phyloP scores from a whole-genome alignment of 1,140 invertebrate species.

The Muscidifurax raptorellus region DNA sequence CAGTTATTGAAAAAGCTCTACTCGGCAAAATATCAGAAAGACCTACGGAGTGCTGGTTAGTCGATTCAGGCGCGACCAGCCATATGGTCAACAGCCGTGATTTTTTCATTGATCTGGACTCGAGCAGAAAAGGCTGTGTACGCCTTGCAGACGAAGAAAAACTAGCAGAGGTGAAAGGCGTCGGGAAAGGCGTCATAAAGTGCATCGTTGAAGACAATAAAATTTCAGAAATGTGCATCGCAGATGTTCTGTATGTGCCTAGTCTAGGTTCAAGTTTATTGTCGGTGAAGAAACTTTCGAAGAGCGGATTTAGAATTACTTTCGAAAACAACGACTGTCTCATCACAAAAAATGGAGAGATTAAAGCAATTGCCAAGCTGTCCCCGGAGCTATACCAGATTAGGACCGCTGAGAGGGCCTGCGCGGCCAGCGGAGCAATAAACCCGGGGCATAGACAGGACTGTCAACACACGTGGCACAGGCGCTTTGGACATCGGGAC shows the following conservation, averaged over 20 bases:
- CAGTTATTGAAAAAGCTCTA: slow-evolving; percentile 36
- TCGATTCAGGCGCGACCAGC: no score
- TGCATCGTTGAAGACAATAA: no score
- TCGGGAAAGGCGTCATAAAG: no score
- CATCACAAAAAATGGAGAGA: not conserved
- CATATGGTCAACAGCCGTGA: not conserved
- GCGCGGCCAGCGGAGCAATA: not conserved
- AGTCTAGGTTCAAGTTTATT: not conserved
- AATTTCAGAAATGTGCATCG: no score
- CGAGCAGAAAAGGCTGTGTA: not conserved
- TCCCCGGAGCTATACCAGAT: not conserved
- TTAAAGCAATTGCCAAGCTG: not conserved
- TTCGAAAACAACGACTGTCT: not conserved
- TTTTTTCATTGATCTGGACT: slow-evolving; percentile 39
- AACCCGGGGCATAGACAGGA: not conserved
- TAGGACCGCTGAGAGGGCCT: not conserved
- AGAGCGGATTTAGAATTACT: not conserved
- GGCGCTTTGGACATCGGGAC: no score
- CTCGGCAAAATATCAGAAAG: slow-evolving; percentile 49
- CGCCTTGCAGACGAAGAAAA: no score
- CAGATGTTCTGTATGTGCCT: no score
- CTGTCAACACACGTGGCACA: not conserved
- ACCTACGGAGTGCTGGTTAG: no score
- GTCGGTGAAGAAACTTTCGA: not conserved
- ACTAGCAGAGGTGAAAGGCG: no score